These are phyloP conservation scores for Myotis planiceps DNA, from an alignment of 2,797 vertebrate genomes.

Conservation along the genomic window DNA sequence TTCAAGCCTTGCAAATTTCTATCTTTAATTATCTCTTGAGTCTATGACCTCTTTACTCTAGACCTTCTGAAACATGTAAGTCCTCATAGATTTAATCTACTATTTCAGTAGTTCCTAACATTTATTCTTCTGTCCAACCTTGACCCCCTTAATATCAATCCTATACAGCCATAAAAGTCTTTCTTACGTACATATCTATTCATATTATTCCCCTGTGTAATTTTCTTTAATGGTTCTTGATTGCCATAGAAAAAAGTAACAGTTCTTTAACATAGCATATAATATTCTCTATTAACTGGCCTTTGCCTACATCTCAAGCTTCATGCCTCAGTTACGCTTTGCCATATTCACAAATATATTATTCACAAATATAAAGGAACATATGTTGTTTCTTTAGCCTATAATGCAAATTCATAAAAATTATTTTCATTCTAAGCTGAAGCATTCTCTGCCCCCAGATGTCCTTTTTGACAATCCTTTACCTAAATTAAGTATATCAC, in stretches of 20 bases:
- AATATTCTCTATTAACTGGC: background rate
- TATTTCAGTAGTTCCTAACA: slow-evolving; percentile 27
- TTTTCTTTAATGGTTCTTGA: background rate
- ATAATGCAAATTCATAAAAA: background rate
- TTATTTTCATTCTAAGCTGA: background rate
- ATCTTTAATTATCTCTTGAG: background rate
- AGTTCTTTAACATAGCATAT: background rate
- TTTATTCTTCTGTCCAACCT: background rate
- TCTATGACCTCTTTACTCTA: background rate
- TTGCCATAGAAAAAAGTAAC: slow-evolving; percentile 1
- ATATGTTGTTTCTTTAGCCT: background rate
- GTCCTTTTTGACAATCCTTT: background rate
- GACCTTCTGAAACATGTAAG: background rate
- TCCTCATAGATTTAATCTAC: background rate
- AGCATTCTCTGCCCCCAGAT: background rate
- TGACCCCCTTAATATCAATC: background rate
- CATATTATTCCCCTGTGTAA: background rate
- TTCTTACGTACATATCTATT: slow-evolving; percentile 15
- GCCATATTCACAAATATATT: background rate
- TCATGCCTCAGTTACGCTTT: background rate
- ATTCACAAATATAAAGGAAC: no score
- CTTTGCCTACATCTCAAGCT: background rate
- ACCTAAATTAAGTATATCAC: background rate
- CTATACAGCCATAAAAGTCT: background rate
- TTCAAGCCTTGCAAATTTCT: background rate